Evolutionary conservation across 2,113 vertebrate species (phyloP).

Genomic region (Apaloderma vittatum): DNA sequence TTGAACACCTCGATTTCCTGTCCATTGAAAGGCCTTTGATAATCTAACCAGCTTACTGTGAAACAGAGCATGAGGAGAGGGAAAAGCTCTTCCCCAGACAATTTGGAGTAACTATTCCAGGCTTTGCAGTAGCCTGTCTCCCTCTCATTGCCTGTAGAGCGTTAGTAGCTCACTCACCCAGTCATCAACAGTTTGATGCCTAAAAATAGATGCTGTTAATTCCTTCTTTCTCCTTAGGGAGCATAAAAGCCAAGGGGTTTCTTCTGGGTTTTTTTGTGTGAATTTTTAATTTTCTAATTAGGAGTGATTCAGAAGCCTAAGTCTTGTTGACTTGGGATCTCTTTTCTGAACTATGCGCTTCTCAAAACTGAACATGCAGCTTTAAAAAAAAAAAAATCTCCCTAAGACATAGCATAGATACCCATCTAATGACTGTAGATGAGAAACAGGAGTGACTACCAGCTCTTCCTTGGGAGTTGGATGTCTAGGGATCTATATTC

Average conservation of each 20-base stretch:
- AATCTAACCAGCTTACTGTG: not conserved
- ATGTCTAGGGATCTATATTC: not conserved
- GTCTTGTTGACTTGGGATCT: not conserved
- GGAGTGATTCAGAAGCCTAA: not conserved
- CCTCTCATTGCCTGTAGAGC: not conserved
- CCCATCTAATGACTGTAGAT: not conserved
- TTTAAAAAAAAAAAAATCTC: not conserved
- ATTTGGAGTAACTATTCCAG: not conserved
- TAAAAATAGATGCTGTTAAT: constrained; percentile 52
- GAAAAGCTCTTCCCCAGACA: not conserved
- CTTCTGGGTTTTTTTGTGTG: not conserved
- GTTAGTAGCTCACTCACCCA: not conserved
- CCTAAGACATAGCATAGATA: not conserved
- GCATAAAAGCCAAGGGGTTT: not conserved
- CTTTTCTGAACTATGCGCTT: not conserved
- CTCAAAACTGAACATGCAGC: not conserved
- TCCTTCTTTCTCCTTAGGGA: not conserved
- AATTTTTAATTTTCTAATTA: not conserved
- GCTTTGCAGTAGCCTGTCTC: not conserved
- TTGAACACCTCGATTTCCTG: not conserved
- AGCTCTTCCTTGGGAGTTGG: not conserved
- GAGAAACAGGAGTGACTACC: not conserved
- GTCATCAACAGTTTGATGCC: not conserved
- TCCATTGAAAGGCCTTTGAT: not conserved
- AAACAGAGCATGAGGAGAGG: not conserved